These are phyloP conservation scores for Brachyptera putata DNA, from an alignment of 2,888 invertebrate genomes.

Conservation along the genomic window DNA sequence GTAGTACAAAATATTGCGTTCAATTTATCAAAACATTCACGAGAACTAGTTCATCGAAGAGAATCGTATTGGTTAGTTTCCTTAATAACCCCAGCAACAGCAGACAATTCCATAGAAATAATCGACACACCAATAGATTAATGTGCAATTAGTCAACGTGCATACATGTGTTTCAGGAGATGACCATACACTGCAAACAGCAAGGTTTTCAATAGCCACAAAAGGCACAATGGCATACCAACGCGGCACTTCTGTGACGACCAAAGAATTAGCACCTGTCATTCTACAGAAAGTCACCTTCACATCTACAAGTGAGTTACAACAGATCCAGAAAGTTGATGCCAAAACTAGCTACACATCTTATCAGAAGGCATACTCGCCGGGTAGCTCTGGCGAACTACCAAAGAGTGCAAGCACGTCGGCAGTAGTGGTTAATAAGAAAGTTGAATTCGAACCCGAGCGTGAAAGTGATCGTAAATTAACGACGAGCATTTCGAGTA, in stretches of 20 bases:
- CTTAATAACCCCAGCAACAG: no score
- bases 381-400: constrained; percentile 6
- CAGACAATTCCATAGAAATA: no score
- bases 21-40: no score
- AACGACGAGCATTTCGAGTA: constrained; percentile 59
- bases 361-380: constrained; percentile 4
- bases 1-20: no score
- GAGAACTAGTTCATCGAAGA: no score
- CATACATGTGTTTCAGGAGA: background rate
- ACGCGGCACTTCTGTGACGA: constrained; percentile 9
- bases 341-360: constrained; percentile 9
- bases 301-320: constrained; percentile 56
- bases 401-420: constrained; percentile 30
- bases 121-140: background rate
- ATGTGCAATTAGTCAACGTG: background rate
- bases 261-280: constrained; percentile 30
- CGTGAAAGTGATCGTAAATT: constrained; percentile 43
- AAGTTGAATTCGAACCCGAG: constrained; percentile 18
- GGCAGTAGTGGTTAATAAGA: constrained; percentile 12
- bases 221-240: constrained; percentile 9
- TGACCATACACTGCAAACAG: background rate
- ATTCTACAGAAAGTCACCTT: constrained; percentile 41
- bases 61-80: no score
- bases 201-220: constrained; percentile 14
- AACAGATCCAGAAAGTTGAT: constrained; percentile 42